A percentile compares a stretch with the other conserved stretches of the same genome.
phyloP scores from a whole-genome alignment of 2,113 vertebrate genomes.

The Riparia riparia region DNA sequence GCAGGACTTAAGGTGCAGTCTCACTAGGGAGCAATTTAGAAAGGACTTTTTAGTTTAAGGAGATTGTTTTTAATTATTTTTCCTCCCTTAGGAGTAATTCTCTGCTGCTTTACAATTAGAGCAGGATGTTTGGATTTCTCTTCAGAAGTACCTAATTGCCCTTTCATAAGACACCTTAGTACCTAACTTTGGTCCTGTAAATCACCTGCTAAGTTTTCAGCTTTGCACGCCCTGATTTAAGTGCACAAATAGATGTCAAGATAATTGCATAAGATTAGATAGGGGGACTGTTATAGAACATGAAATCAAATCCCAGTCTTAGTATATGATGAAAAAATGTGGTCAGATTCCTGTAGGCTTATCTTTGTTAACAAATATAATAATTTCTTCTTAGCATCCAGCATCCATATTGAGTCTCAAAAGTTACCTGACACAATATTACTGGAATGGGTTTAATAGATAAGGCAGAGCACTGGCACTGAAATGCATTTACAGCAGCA shows the following conservation, averaged over 20 bases:
- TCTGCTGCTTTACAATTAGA: background rate
- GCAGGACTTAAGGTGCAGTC: background rate
- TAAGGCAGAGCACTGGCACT: background rate
- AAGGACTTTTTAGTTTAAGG: background rate
- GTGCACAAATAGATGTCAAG: background rate
- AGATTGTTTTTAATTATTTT: background rate
- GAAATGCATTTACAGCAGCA: background rate
- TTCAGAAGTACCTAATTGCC: background rate
- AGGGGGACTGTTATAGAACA: background rate
- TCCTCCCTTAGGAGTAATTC: background rate
- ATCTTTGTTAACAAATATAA: background rate
- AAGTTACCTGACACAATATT: background rate
- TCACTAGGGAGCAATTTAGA: background rate
- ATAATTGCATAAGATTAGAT: background rate
- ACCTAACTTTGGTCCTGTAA: constrained; percentile 6
- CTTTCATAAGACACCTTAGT: background rate
- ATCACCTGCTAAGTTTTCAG: constrained; percentile 43
- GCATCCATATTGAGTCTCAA: background rate
- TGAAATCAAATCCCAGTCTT: accelerated
- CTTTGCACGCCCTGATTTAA: background rate
- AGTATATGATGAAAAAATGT: background rate
- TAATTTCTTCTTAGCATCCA: background rate
- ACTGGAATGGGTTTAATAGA: background rate
- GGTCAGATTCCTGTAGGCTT: background rate
- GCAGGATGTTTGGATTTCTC: constrained; percentile 11